Evolutionary conservation across 2,113 vertebrate genomes (phyloP).

Genomic region (Circaetus cinerascens): DNA sequence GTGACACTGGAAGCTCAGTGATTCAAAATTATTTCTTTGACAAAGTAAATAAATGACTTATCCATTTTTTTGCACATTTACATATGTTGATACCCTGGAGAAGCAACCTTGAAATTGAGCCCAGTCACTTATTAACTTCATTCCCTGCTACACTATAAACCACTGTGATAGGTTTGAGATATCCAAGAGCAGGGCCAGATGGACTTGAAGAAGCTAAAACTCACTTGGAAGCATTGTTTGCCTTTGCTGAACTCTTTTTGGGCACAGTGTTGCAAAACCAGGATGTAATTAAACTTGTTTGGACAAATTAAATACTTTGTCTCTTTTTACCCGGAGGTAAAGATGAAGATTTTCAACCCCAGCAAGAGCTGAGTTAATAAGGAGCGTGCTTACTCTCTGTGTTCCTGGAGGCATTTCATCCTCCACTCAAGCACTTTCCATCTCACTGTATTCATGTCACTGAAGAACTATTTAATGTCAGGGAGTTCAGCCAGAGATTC

Average conservation of each 20-base stretch:
- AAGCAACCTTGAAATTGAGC: not conserved
- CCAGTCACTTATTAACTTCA: not conserved
- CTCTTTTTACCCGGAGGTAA: not conserved
- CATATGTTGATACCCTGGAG: not conserved
- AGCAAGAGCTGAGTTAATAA: not conserved
- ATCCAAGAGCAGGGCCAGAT: not conserved
- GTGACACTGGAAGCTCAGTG: not conserved
- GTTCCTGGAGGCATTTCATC: not conserved
- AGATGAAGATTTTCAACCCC: not conserved
- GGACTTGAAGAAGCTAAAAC: not conserved
- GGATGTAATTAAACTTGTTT: not conserved
- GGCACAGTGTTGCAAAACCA: not conserved
- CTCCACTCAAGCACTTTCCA: not conserved
- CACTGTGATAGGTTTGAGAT: not conserved
- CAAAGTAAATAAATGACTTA: not conserved
- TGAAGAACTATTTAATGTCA: not conserved
- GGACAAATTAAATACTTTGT: not conserved
- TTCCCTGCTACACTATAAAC: not conserved
- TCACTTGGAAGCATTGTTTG: not conserved
- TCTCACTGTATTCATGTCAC: not conserved
- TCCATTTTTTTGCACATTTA: not conserved
- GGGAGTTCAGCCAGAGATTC: not conserved
- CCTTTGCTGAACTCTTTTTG: not conserved
- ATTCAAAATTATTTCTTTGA: not conserved
- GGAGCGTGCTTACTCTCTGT: not conserved